Conservation (phyloP, 2,888 invertebrate genomes). For the Cheilosia pagana region DNA sequence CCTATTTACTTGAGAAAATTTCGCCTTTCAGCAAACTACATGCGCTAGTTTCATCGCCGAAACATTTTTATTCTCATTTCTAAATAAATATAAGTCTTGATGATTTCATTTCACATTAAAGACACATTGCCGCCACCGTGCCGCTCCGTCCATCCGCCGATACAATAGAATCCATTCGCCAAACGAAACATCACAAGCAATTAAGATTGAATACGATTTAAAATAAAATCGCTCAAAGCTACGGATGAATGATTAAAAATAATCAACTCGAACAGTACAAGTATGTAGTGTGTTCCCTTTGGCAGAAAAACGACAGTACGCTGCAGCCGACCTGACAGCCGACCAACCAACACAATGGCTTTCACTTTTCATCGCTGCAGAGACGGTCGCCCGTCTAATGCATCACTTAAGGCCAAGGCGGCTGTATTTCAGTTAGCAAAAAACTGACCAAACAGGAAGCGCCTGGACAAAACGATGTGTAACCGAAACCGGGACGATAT, state of each 20-base stretch:
- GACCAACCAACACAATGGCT: slow-evolving; percentile 52
- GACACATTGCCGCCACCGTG: slow-evolving; percentile 41
- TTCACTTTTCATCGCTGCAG: slow-evolving; percentile 65
- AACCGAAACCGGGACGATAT: slow-evolving; percentile 56
- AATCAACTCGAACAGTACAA: slow-evolving; percentile 56
- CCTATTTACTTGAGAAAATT: slow-evolving; percentile 26
- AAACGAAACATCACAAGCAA: slow-evolving; percentile 64
- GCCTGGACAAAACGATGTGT: slow-evolving; percentile 40
- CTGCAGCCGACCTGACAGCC: slow-evolving; percentile 17
- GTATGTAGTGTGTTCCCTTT: slow-evolving; percentile 50
- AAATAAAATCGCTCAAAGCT: slow-evolving; percentile 71
- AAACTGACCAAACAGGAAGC: slow-evolving; percentile 61
- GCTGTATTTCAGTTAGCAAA: slow-evolving; percentile 19
- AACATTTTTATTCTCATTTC: neutral
- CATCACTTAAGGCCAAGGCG: slow-evolving; percentile 66
- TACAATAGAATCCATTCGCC: slow-evolving; percentile 10
- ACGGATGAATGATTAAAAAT: slow-evolving; percentile 73
- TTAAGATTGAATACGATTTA: slow-evolving; percentile 69
- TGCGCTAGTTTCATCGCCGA: slow-evolving; percentile 55
- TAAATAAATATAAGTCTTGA: slow-evolving; percentile 51
- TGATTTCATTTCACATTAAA: slow-evolving; percentile 69
- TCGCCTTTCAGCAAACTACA: slow-evolving; percentile 26
- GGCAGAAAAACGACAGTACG: slow-evolving; percentile 43
- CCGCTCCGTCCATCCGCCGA: slow-evolving; percentile 1
- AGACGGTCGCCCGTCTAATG: slow-evolving; percentile 58